Conservation (phyloP, 2,113 vertebrate species). For the Neogobius melanostomus region DNA sequence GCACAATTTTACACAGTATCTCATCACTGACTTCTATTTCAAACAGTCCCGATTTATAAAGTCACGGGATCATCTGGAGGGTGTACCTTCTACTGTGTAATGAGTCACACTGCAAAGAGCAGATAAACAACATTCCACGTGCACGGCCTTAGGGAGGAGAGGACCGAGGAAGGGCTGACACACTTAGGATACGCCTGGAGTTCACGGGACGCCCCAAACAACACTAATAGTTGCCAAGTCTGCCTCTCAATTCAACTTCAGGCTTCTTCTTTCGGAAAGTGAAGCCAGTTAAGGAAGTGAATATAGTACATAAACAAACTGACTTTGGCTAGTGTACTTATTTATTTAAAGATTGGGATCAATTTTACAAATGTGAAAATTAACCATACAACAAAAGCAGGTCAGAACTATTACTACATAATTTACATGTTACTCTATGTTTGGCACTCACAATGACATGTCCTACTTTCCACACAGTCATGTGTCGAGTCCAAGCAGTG, state of each 20-base stretch:
- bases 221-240: too few relatives aligned
- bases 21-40: neutral
- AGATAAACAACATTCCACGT: slow-evolving; percentile 40
- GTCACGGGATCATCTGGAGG: neutral
- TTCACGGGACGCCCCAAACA: slow-evolving; percentile 42
- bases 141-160: slow-evolving; percentile 16
- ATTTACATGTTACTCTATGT: slow-evolving; percentile 17
- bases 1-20: too few relatives aligned
- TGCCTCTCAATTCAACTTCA: too few relatives aligned
- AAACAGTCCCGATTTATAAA: neutral
- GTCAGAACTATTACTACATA: slow-evolving; percentile 14
- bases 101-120: slow-evolving; percentile 17
- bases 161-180: neutral
- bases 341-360: neutral
- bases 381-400: neutral
- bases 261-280: too few relatives aligned
- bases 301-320: too few relatives aligned
- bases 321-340: too few relatives aligned
- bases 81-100: slow-evolving; percentile 2
- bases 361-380: slow-evolving; percentile 7
- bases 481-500: slow-evolving; percentile 21
- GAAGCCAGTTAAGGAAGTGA: too few relatives aligned
- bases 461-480: slow-evolving; percentile 25
- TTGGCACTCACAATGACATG: slow-evolving; percentile 9
- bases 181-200: slow-evolving; percentile 35